These are phyloP conservation scores for Hyposmocoma kahamanoa DNA, from an alignment of 1,140 invertebrate species.

Conservation along the genomic window DNA sequence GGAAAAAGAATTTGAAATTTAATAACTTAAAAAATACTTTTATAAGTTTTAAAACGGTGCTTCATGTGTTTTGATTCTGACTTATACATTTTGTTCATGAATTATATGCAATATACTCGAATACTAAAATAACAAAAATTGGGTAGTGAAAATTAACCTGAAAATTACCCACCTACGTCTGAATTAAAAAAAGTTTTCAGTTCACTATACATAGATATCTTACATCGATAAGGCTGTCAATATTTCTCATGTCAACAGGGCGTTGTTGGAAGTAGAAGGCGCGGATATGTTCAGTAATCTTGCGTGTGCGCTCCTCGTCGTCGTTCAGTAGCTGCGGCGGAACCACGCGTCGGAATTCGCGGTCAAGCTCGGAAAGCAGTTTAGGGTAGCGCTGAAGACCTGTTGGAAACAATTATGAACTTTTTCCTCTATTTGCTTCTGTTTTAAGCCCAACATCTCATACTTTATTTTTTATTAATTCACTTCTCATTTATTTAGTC, in stretches of 20 bases:
- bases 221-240: constrained; percentile 72
- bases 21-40: too few species aligned
- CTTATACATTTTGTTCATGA: not conserved
- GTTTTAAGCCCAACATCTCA: too few species aligned
- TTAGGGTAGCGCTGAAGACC: constrained; percentile 74
- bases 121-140: too few species aligned
- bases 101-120: too few species aligned
- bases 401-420: constrained; percentile 22
- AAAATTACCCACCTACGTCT: too few species aligned
- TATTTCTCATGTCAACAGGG: constrained; percentile 67
- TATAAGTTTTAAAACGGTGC: too few species aligned
- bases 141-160: too few species aligned
- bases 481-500: too few species aligned
- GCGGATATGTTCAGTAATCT: constrained; percentile 69
- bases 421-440: not conserved
- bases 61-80: not conserved
- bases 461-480: too few species aligned
- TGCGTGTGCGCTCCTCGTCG: constrained; percentile 33
- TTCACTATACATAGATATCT: too few species aligned
- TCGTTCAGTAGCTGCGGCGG: constrained; percentile 65
- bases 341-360: constrained; percentile 72
- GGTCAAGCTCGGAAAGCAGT: constrained; percentile 68
- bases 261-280: constrained; percentile 74
- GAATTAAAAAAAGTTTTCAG: too few species aligned
- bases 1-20: constrained; percentile 26